Evolutionary conservation across 2,888 invertebrate species (phyloP), one percentile per base, ranked within the genome.

Genomic region (Athalia cordata): DNA sequence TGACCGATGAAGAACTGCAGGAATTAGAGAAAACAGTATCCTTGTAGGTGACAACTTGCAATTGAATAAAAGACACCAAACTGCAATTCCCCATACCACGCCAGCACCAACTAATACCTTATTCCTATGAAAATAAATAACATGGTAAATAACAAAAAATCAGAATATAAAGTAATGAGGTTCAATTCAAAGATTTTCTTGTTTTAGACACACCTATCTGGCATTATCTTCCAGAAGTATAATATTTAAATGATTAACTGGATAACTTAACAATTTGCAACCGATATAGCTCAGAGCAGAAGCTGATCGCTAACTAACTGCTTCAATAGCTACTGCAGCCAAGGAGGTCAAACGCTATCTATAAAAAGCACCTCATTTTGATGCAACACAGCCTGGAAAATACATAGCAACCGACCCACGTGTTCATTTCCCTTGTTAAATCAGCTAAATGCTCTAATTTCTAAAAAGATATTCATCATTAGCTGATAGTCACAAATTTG

Each of bases 361-460:
- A 89, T 87, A 88, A 89, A 89, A 89, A 89, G 89, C 87, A 88
- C 86, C 85, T 85, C 85, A 86, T 85, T 82, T 84, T 81, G 82
- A 81, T 81, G 81, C 80, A 81, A 81, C 82, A 9, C 55, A 15
- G 45, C 9, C 47, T 52, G 3, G 57, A 72, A 68, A 47, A 59
- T 57, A 72, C 47, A 15, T 59, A 45, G 13, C 6, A 7, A n/a
- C n/a, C 7, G 11, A 13, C 47, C 59, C 45, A 13, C 13, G 57
- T 72, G 72, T 59, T 57, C 47, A 55, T 45, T 70, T 8, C 0
- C 8, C 8, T 72, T 13, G 8, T 59, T 72, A 47, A 6, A 59
- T 47, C 5, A n/a, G 11, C 13, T 45, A 49, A 66, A 49, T 66
- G 4, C 6, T 66, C 7, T 15, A n/a, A 49, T 66, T 66, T 66